Conservation (phyloP, 2,113 vertebrate genomes). For the Oncorhynchus tshawytscha region DNA sequence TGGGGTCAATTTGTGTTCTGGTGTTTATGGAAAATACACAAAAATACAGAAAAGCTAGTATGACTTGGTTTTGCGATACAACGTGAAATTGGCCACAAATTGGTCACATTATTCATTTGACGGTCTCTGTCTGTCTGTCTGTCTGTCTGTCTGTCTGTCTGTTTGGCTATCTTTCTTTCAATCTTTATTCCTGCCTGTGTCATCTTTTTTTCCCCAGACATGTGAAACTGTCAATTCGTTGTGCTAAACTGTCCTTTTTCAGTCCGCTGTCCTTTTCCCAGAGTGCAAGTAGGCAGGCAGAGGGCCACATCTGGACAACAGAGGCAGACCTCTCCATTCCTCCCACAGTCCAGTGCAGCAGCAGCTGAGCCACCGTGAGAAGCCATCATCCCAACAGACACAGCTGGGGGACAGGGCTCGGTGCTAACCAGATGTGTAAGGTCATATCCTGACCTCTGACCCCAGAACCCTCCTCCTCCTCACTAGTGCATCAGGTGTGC, state of each 20-base stretch:
- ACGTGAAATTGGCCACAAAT: neutral
- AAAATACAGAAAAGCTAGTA: neutral
- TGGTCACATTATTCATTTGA: neutral
- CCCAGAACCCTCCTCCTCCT: conserved; percentile 19
- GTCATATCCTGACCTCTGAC: conserved; percentile 13
- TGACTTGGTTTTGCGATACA: neutral
- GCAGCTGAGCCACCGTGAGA: neutral
- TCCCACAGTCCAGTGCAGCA: neutral
- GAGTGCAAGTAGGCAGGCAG: neutral
- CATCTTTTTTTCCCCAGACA: neutral
- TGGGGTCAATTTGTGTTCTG: neutral
- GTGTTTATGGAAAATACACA: neutral
- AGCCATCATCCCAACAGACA: neutral
- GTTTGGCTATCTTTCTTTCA: neutral
- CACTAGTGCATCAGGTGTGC: conserved; percentile 25
- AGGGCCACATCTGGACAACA: neutral
- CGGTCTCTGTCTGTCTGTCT: too few species aligned
- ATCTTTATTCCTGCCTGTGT: neutral
- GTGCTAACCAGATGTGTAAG: conserved; percentile 19
- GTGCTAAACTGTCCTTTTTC: neutral
- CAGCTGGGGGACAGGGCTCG: conserved; percentile 17
- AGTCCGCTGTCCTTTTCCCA: too few species aligned
- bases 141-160: neutral
- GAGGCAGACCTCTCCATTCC: neutral
- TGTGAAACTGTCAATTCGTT: neutral